Base-by-base conservation (phyloP, 92 coral and sea anemone genomes). In the Hydrozoanthus gracilis region DNA sequence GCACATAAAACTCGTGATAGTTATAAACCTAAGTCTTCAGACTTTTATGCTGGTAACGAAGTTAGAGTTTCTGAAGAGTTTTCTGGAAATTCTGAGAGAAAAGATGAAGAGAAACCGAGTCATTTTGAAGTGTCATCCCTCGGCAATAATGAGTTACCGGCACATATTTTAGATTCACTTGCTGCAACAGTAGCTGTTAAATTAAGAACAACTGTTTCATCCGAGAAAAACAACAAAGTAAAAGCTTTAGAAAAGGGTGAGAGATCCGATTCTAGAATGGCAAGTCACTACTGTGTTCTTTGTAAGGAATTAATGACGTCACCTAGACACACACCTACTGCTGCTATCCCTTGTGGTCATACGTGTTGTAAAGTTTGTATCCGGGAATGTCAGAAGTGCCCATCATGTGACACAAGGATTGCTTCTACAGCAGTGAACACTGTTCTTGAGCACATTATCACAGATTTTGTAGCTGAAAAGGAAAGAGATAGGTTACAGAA, bases 271-370 rank as follows among this genome's bases (percentile, higher is more conserved):
- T 74, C 89, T 73, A 94, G 89, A 79, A 95, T 97, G 95, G 89
- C 98, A 10, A 97, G 92, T 73, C 99, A 97, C 76, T 62, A 87
- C 45, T 97, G 99, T 73, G 87, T 92, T 4, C 89, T 92, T 27
- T 97, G 99, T 91, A 86, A 93, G 64, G 86, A 92, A 71, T 82
- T 93, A 15, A 97, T 97, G 99, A 88, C 93, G 2, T 93, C 97
- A 2, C 89, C 98, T 4, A 89, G 93, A 84, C 95, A 95, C 89
- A 92, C 92, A 27, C 99, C 99, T 60, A 88, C 91, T 80, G 99
- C 98, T 11, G 95, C 95, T 7, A 92, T 97, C 46, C 99, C 99
- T 2, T 97, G 99, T 90, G 99, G 99, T 74, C 99, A 97, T 76
- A 93, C 99, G 58, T 92, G 89, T 45, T 97, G 99, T 90, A 90